A percentile compares a stretch with the other conserved stretches of the same genome.
These are phyloP conservation scores for Lepidurus apus DNA, from an alignment of 1,140 invertebrate genomes.

Conservation along the genomic window DNA sequence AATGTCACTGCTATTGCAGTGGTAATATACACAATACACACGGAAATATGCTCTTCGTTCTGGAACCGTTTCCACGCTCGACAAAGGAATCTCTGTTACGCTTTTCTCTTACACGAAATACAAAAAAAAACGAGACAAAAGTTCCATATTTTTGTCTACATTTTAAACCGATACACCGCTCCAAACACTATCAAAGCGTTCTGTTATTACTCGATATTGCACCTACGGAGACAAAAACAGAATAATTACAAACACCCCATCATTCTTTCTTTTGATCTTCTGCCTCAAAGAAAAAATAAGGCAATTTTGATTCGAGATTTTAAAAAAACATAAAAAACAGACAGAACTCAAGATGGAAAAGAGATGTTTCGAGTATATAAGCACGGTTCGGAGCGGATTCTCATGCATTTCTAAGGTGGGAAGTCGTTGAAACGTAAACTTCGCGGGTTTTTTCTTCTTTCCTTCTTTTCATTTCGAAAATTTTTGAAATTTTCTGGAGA, in stretches of 20 bases:
- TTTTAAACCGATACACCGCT: background rate
- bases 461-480: background rate
- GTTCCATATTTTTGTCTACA: slow-evolving; percentile 9
- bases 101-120: background rate
- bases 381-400: no score
- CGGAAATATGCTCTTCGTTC: background rate
- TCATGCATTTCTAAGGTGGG: no score
- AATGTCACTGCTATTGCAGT: background rate
- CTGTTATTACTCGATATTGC: background rate
- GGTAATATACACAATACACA: background rate
- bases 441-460: background rate
- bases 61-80: background rate
- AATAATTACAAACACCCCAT: no score
- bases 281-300: background rate
- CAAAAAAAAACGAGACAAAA: background rate
- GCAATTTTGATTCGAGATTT: background rate
- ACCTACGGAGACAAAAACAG: no score
- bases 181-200: background rate
- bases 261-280: no score
- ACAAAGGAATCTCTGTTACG: background rate
- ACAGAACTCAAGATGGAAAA: background rate
- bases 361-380: background rate
- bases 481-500: no score
- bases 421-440: background rate
- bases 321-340: background rate